Percentiles rank a stretch among this genome's conserved stretches.
These are phyloP conservation scores for Drosophila tani DNA, from an alignment of 1,140 invertebrate genomes.

Conservation along the genomic window DNA sequence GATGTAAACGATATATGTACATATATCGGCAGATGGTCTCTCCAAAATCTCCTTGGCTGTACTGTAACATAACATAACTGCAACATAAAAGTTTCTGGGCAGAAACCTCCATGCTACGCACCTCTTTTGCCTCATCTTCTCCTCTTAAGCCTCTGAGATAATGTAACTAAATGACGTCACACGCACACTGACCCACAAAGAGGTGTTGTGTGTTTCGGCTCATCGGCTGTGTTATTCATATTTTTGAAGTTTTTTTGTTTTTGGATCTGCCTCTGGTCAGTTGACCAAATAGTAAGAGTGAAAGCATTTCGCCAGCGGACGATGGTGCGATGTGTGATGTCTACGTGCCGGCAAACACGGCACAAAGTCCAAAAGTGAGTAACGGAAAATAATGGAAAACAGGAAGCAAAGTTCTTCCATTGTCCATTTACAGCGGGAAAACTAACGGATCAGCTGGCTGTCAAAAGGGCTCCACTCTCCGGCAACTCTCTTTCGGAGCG, in stretches of 20 bases:
- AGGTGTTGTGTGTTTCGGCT: constrained; percentile 16
- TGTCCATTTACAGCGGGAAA: constrained; percentile 45
- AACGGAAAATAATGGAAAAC: not conserved
- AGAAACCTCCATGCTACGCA: too few species aligned
- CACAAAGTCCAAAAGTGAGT: constrained; percentile 29
- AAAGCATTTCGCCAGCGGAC: constrained; percentile 70
- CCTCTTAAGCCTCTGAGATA: not conserved
- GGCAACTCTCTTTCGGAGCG: constrained; percentile 16
- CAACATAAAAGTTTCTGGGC: too few species aligned
- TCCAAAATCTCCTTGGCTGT: not conserved
- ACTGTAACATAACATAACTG: not conserved
- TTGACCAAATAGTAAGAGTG: constrained; percentile 72
- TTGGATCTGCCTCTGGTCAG: constrained; percentile 20
- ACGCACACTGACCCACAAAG: constrained; percentile 55
- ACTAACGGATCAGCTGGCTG: constrained; percentile 43
- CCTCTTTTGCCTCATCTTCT: not conserved
- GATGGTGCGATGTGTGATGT: constrained; percentile 19
- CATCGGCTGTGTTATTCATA: constrained; percentile 1
- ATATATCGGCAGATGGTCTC: too few species aligned
- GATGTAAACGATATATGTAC: not conserved
- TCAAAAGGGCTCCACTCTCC: constrained; percentile 42
- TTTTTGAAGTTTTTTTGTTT: not conserved
- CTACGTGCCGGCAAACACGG: constrained; percentile 79
- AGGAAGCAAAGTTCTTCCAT: constrained; percentile 53
- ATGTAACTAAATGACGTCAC: constrained; percentile 27